These are phyloP conservation scores for Diachrysia chrysitis DNA, from an alignment of 2,888 invertebrate species.

Conservation along the genomic window DNA sequence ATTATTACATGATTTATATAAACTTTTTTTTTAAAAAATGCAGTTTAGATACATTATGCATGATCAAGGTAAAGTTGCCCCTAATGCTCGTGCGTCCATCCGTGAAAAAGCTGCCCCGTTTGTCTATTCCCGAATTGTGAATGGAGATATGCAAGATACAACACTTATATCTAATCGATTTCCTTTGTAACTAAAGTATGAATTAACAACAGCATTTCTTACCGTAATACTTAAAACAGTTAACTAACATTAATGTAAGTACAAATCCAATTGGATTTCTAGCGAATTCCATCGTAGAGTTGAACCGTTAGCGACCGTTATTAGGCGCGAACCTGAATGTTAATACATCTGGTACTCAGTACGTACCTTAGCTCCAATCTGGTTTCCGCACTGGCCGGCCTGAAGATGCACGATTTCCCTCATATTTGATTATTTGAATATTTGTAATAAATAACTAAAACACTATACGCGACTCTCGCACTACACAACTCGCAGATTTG, in stretches of 20 bases:
- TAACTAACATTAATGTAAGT: conserved; percentile 16
- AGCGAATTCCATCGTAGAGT: conserved; percentile 35
- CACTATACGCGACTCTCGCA: conserved; percentile 85
- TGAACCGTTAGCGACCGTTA: conserved; percentile 50
- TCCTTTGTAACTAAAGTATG: conserved; percentile 36
- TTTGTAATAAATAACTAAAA: conserved; percentile 82
- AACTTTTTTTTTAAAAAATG: not conserved
- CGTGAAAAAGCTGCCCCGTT: conserved; percentile 66
- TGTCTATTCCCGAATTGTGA: conserved; percentile 67
- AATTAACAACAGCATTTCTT: not conserved
- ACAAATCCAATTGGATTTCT: conserved; percentile 40
- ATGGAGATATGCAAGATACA: conserved; percentile 72
- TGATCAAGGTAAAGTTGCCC: conserved; percentile 55
- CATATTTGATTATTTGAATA: conserved; percentile 88
- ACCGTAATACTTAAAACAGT: conserved; percentile 9
- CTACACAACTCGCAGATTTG: conserved; percentile 84
- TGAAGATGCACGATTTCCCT: conserved; percentile 95
- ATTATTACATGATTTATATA: not conserved
- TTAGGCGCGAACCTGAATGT: conserved; percentile 17
- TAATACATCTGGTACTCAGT: conserved; percentile 27
- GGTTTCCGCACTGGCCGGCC: conserved; percentile 95
- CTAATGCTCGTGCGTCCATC: conserved; percentile 58
- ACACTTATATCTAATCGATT: conserved; percentile 49
- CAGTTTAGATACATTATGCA: conserved; percentile 19
- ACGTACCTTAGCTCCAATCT: conserved; percentile 92